Percentiles rank a stretch among this genome's conserved stretches.
Conservation (phyloP, 2,888 invertebrate genomes). For the Augochlorella aurata region DNA sequence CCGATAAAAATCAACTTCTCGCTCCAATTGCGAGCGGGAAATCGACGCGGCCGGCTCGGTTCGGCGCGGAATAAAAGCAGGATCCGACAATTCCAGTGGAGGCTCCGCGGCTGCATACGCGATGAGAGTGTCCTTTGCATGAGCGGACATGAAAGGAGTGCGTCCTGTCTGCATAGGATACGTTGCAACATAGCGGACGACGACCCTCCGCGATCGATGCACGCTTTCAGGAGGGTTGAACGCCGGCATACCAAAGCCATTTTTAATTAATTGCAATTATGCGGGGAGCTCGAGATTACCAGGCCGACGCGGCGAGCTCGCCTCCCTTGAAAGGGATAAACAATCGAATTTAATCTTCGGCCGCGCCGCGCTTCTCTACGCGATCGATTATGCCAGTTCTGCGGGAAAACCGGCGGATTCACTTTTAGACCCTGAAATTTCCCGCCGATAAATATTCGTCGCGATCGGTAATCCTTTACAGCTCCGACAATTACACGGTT, state of each 20-base stretch:
- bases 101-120: slow-evolving; percentile 53
- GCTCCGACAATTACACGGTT: too few relatives aligned
- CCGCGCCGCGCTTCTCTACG: background rate
- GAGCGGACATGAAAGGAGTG: slow-evolving; percentile 62
- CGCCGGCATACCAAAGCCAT: slow-evolving; percentile 58
- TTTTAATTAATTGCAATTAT: slow-evolving; percentile 71
- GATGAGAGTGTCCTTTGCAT: slow-evolving; percentile 63
- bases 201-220: slow-evolving; percentile 71
- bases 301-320: background rate
- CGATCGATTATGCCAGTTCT: background rate
- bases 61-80: slow-evolving; percentile 41
- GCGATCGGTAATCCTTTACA: background rate
- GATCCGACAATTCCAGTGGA: slow-evolving; percentile 51
- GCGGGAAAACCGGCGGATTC: background rate
- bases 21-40: slow-evolving; percentile 17
- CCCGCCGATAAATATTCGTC: background rate
- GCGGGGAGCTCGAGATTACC: slow-evolving; percentile 39
- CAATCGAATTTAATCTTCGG: slow-evolving; percentile 47
- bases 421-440: background rate
- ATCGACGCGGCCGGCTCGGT: slow-evolving; percentile 12
- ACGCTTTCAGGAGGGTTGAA: slow-evolving; percentile 55
- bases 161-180: slow-evolving; percentile 61
- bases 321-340: slow-evolving; percentile 5
- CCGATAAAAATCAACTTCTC: slow-evolving; percentile 37
- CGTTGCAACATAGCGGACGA: slow-evolving; percentile 64